Conservation (phyloP, 2,888 invertebrate genomes). For the Brenthis hecate region DNA sequence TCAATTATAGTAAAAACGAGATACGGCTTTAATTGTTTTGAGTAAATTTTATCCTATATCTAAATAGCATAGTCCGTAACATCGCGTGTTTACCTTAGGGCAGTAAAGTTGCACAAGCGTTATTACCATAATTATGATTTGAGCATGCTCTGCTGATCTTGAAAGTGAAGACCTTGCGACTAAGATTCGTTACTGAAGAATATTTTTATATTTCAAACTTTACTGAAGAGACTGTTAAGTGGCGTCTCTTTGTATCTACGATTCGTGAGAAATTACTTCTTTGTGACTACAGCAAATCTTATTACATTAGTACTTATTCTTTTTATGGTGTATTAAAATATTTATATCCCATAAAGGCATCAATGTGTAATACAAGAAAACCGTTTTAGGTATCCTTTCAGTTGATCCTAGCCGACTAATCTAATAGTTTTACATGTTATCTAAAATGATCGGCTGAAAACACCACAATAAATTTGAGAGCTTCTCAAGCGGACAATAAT, state of each 20-base stretch:
- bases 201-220: constrained; percentile 34
- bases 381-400: too few relatives aligned
- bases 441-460: background rate
- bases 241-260: background rate
- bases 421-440: background rate
- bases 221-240: background rate
- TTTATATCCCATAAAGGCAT: too few relatives aligned
- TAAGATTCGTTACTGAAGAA: constrained; percentile 62
- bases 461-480: constrained; percentile 23
- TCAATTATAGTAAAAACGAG: constrained; percentile 15
- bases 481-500: constrained; percentile 53
- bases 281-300: too few relatives aligned
- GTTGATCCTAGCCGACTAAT: background rate
- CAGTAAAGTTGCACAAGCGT: constrained; percentile 65
- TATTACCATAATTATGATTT: constrained; percentile 77
- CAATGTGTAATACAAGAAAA: too few relatives aligned
- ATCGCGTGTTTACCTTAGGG: constrained; percentile 52
- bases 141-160: constrained; percentile 77
- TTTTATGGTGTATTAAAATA: too few relatives aligned
- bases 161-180: constrained; percentile 79
- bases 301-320: too few relatives aligned
- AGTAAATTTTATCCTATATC: constrained; percentile 22
- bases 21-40: constrained; percentile 20
- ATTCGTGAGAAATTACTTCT: too few relatives aligned
- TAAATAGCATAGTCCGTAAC: constrained; percentile 47